Base-by-base conservation (phyloP, 1,140 invertebrate genomes). In the Argopecten irradians region DNA sequence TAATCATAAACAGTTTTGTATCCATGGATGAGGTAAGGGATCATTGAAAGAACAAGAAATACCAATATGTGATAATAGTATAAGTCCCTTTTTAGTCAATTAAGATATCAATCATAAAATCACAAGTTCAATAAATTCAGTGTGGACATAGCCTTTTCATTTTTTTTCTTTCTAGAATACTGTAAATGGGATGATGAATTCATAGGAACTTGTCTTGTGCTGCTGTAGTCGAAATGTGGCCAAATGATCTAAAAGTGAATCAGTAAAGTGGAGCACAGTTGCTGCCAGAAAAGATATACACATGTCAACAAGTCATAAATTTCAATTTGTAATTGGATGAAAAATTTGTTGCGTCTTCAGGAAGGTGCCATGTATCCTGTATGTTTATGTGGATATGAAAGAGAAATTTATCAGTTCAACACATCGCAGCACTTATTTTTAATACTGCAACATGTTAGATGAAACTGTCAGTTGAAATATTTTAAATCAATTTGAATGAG, bases 311-410 rank as follows among this genome's bases (percentile, higher is more conserved):
- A 11, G 55, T 71, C 11, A n/a, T 71, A 71, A 71, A 71, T 71
- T 71, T 71, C n/a, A 71, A 71, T 71, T 71, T 71, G n/a, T 71
- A n/a, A 71, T n/a, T 8, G 55, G 55, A 71, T 71, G 55, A 71
- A 71, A 28, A 71, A 71, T 71, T 5, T 11, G 13, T 71, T 3
- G 28, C 5, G 28, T 28, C 55, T n/a, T n/a, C 7, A 5, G 28
- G 22, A 71, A 11, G 28, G n/a, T 71, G 55, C 55, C 55, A 71
- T n/a, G 22, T 28, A 28, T 71, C 22, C 28, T 8, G 22, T 71
- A 22, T 71, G n/a, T 28, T 71, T 71, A 3, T n/a, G n/a, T 22
- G 43, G 43, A 19, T 55, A 55, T 19, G 16, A 55, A 55, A 8
- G 43, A 55, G 43, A 55, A 55, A 55, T 11, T 19, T 13, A 19